A percentile compares a stretch with the other conserved stretches of the same genome.
Evolutionary conservation across 2,113 vertebrate genomes (phyloP).

Genomic region (Thymallus thymallus): DNA sequence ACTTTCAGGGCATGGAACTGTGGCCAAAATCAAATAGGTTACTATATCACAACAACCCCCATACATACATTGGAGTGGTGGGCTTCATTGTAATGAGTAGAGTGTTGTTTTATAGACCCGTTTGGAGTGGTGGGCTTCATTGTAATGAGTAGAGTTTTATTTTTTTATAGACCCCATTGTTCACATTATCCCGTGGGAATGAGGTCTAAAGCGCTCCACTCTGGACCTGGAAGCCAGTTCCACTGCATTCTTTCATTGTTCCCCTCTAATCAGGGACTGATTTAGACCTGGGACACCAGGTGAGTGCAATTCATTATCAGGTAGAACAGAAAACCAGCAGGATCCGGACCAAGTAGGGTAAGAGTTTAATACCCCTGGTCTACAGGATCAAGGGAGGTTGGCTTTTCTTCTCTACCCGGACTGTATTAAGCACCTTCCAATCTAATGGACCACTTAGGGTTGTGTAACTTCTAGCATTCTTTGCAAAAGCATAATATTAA

Average conservation of each 20-base stretch:
- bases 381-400: not conserved
- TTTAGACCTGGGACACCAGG: no score
- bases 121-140: no score
- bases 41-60: constrained; percentile 33
- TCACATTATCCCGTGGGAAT: constrained; percentile 31
- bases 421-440: not conserved
- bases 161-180: constrained; percentile 63
- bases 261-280: no score
- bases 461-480: not conserved
- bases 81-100: constrained; percentile 22
- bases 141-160: constrained; percentile 17
- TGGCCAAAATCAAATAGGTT: constrained; percentile 1
- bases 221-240: no score
- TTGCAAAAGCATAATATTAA: not conserved
- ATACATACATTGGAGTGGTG: not conserved
- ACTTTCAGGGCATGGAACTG: constrained; percentile 23
- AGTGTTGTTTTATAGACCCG: constrained; percentile 57
- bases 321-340: no score
- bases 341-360: no score
- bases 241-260: no score
- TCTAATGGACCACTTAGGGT: not conserved
- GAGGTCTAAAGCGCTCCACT: no score
- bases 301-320: no score
- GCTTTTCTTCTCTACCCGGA: not conserved
- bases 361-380: no score